Percentiles rank a stretch among this genome's conserved stretches.
These are phyloP conservation scores for Caenorhabditis sp. DNA, from an alignment of 2,888 invertebrate species.

Conservation along the genomic window DNA sequence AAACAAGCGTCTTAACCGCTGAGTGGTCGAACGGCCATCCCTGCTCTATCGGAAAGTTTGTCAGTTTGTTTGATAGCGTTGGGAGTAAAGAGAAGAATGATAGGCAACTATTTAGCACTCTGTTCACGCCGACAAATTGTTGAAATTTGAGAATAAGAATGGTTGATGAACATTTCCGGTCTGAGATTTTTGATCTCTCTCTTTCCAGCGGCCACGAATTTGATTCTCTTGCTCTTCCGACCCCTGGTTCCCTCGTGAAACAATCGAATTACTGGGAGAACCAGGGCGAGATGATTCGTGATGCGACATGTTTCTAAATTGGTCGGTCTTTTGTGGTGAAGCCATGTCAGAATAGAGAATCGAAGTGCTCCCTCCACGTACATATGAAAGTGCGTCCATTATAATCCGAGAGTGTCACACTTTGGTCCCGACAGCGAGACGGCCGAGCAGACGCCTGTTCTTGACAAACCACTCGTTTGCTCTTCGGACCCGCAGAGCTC, in stretches of 20 bases:
- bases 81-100: neutral
- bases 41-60: neutral
- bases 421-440: slow-evolving; percentile 17
- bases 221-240: slow-evolving; percentile 44
- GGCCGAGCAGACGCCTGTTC: slow-evolving; percentile 39
- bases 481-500: slow-evolving; percentile 23
- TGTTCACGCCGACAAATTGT: slow-evolving; percentile 33
- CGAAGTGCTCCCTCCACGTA: slow-evolving; percentile 11
- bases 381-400: slow-evolving; percentile 28
- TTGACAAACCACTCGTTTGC: slow-evolving; percentile 60
- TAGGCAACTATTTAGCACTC: slow-evolving; percentile 6
- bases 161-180: slow-evolving; percentile 39
- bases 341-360: slow-evolving; percentile 43
- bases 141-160: slow-evolving; percentile 44
- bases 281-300: slow-evolving; percentile 8
- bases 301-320: slow-evolving; percentile 35
- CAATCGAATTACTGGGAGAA: slow-evolving; percentile 42
- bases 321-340: slow-evolving; percentile 4
- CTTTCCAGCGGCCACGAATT: neutral
- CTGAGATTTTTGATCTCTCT: slow-evolving; percentile 36
- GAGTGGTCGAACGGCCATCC: no score
- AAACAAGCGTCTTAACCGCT: no score
- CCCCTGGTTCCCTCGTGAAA: neutral
- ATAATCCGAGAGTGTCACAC: slow-evolving; percentile 34
- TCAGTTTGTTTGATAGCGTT: neutral